phyloP scores from a whole-genome alignment of 2,888 invertebrate genomes.

The Lasioglossum vierecki region DNA sequence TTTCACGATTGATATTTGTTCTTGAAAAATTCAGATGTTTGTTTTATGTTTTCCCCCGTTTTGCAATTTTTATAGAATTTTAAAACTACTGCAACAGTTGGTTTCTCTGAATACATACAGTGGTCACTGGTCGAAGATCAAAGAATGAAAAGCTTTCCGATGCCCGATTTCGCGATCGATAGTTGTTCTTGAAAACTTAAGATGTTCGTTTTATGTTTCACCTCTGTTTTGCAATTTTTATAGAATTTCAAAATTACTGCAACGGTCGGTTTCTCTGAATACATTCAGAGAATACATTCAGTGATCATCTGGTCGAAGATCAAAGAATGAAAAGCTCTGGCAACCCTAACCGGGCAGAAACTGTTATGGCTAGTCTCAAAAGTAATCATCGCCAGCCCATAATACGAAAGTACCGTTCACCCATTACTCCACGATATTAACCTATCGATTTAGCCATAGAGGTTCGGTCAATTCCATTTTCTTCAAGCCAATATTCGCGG shows the following conservation, averaged over 20 bases:
- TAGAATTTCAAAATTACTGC: not conserved
- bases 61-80: not conserved
- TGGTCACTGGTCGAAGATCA: not conserved
- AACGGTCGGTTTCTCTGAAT: too few relatives aligned
- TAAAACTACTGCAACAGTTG: not conserved
- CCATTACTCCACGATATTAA: conserved; percentile 1
- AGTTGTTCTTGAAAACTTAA: not conserved
- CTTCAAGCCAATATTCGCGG: not conserved
- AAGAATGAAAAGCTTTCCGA: not conserved
- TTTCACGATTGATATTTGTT: not conserved
- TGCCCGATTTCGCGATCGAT: not conserved
- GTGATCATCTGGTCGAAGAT: not conserved
- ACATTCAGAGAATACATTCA: too few relatives aligned
- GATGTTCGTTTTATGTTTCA: not conserved
- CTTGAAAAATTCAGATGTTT: not conserved
- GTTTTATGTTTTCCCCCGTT: fast-evolving
- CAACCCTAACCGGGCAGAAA: not conserved
- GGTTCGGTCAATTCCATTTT: conserved; percentile 11
- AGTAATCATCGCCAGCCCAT: not conserved
- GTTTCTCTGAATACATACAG: too few relatives aligned
- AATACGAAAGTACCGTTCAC: not conserved
- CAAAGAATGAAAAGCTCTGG: not conserved
- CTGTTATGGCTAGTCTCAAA: not conserved
- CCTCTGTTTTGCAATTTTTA: not conserved
- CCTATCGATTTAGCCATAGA: not conserved